A percentile compares a stretch with the other conserved stretches of the same genome.
Conservation (phyloP, 1,140 invertebrate species). For the Stegodyphus dumicola region DNA sequence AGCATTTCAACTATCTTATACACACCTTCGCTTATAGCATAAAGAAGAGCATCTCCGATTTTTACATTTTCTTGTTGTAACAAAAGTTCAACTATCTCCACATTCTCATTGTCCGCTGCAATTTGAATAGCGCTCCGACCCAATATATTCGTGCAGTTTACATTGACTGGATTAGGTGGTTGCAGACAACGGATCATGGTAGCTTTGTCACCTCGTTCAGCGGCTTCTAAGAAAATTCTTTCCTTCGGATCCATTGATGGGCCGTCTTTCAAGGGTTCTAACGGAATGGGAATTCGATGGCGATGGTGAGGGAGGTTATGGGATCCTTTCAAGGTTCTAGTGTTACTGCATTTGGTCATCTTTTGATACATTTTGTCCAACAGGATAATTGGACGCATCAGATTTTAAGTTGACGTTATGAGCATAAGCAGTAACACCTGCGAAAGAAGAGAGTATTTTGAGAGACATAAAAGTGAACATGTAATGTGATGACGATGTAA, state of each 20-base stretch:
- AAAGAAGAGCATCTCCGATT: constrained; percentile 71
- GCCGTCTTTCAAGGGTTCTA: constrained; percentile 64
- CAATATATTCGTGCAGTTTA: constrained; percentile 74
- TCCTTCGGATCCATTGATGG: constrained; percentile 70
- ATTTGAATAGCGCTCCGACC: constrained; percentile 73
- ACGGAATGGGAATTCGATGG: constrained; percentile 58
- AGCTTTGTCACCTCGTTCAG: constrained; percentile 72
- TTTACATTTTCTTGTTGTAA: constrained; percentile 69
- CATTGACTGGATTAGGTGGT: constrained; percentile 70
- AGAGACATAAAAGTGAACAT: too few relatives aligned
- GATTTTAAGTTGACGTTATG: constrained; percentile 1
- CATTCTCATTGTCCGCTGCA: constrained; percentile 71
- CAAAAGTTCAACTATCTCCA: constrained; percentile 70
- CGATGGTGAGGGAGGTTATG: constrained; percentile 31
- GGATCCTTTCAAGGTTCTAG: constrained; percentile 24
- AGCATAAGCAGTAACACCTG: too few relatives aligned
- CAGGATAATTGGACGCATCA: constrained; percentile 49
- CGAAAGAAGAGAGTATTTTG: too few relatives aligned
- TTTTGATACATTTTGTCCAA: constrained; percentile 56
- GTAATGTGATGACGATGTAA: too few relatives aligned
- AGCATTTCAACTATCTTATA: constrained; percentile 74
- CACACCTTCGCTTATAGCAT: constrained; percentile 72
- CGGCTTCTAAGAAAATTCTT: constrained; percentile 72
- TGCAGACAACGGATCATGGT: constrained; percentile 71
- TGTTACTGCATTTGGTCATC: constrained; percentile 40